Percentiles rank a stretch among this genome's conserved stretches.
Conservation (phyloP, 2,113 vertebrate genomes). For the Urocynchramus pylzowi region DNA sequence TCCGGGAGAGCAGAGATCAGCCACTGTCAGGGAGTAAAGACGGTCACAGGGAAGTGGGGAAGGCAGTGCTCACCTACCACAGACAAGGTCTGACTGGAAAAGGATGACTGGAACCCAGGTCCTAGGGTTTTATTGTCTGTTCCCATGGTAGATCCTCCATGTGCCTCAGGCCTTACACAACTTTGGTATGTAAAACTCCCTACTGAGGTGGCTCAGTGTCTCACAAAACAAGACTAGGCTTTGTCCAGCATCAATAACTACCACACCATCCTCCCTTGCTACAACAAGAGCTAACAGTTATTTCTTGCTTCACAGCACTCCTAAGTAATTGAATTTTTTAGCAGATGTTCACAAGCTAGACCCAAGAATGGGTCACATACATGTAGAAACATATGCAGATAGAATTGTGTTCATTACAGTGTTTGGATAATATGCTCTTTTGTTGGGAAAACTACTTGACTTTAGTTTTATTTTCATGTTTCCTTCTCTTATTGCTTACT, state of each 20-base stretch:
- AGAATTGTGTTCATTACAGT: not conserved
- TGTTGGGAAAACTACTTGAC: not conserved
- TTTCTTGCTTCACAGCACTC: not conserved
- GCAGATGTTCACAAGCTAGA: not conserved
- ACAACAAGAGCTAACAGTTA: not conserved
- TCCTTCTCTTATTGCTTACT: not conserved
- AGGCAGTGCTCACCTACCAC: not conserved
- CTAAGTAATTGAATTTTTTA: not conserved
- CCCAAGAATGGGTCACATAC: not conserved
- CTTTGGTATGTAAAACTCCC: not conserved
- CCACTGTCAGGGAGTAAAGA: not conserved
- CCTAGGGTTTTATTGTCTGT: not conserved
- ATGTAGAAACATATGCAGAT: not conserved
- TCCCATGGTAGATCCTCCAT: not conserved
- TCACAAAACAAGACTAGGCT: not conserved
- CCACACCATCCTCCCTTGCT: not conserved
- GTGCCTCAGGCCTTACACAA: not conserved
- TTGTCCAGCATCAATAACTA: not conserved
- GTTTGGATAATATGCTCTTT: not conserved
- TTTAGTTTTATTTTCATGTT: not conserved
- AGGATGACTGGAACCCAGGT: not conserved
- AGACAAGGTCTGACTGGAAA: not conserved
- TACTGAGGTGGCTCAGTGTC: not conserved
- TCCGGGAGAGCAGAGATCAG: not conserved
- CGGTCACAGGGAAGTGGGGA: not conserved